Percentiles rank a stretch among this genome's conserved stretches.
phyloP scores from a whole-genome alignment of 2,888 invertebrate species.

The Caenorhabditis angaria region DNA sequence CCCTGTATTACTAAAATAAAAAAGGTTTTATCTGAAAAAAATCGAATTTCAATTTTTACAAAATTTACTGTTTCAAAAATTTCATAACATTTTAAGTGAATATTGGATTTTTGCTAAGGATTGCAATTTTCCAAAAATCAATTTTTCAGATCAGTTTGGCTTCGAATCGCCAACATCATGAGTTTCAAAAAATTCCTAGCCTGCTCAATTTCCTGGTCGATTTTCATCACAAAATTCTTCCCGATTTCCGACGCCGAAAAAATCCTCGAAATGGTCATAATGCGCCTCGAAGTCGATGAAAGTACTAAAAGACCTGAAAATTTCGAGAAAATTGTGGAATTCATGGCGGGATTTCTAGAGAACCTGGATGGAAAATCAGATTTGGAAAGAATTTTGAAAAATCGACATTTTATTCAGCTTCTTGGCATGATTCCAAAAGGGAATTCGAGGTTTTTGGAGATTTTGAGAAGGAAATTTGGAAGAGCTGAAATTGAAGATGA shows the following conservation, averaged over 20 bases:
- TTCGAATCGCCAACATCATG: constrained; percentile 23
- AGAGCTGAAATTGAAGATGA: background rate
- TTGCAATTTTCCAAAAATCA: background rate
- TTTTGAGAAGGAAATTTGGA: constrained; percentile 15
- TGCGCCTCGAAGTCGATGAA: constrained; percentile 23
- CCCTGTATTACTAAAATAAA: no score
- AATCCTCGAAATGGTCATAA: constrained; percentile 22
- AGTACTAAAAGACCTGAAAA: constrained; percentile 15
- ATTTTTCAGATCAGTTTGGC: constrained; percentile 30
- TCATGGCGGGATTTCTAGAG: constrained; percentile 21
- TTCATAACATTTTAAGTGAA: no score
- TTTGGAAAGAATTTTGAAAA: background rate
- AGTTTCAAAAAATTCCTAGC: constrained; percentile 19
- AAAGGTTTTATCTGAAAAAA: no score
- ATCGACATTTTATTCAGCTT: constrained; percentile 11
- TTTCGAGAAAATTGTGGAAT: constrained; percentile 9
- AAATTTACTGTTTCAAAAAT: no score
- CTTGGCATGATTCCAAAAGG: constrained; percentile 17
- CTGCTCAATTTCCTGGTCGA: constrained; percentile 24
- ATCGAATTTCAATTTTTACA: no score
- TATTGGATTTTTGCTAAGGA: no score
- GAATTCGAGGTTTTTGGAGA: constrained; percentile 17
- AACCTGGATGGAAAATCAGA: background rate
- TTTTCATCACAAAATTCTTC: constrained; percentile 16
- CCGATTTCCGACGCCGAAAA: constrained; percentile 8